Evolutionary conservation across 2,888 invertebrate species (phyloP), one percentile per base, ranked within the genome.

Genomic region (Andrena marginata): DNA sequence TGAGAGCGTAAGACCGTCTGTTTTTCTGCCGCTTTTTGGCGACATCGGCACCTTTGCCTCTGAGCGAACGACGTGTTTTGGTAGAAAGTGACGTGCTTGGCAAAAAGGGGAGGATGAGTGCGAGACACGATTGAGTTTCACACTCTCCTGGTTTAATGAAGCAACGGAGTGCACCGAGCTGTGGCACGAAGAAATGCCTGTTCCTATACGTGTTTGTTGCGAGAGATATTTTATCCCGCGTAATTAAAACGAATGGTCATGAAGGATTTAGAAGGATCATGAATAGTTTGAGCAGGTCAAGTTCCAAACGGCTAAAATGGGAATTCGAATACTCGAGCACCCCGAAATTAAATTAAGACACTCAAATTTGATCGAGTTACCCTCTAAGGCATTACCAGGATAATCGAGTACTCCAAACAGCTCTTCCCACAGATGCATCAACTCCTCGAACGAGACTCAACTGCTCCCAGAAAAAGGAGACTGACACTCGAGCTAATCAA

Each of bases 401-500:
- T 42, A 42, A 16, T 42, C 42, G 2, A 51, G 20, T 51, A 51
- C 51, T 51, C 51, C 20, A 51, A 51, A 20, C 3, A 54, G 8
- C 23, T 26, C 2, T 23, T 26, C 56, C 56, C 56, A 56, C 4
- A 42, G 42, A 42, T 42, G 42, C 42, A 42, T 16, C 42, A 42
- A 16, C 16, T 42, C 42, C 42, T 16, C 42, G 42, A 42, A 54
- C 20, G 54, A 20, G 20, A 54, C 54, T 54, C 54, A 8, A 54
- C 23, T 10, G 23, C 10, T 26, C 13, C 56, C 26, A 56, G 23
- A 56, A 26, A 20, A 26, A 56, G 56, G 23, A 56, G 10, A 8
- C 10, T 23, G 26, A 56, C 54, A 56, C 54, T 56, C 10, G 54
- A 56, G 20, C 48, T 26, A 29, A 73, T 73, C 73, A 29, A 73